Conservation (phyloP, 2,113 vertebrate genomes). For the Hirundichthys speculiger region DNA sequence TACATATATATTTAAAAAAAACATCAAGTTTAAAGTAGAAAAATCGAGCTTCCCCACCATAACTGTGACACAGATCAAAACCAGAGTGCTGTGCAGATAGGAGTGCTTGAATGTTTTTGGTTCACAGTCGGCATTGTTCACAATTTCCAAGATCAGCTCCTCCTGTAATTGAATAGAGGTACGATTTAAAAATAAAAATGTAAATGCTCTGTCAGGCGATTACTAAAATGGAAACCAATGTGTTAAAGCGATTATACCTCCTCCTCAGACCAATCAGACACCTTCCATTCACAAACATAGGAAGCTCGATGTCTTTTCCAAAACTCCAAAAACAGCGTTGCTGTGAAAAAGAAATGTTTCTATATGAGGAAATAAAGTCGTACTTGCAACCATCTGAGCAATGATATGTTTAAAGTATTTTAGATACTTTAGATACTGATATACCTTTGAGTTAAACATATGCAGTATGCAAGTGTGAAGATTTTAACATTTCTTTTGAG, state of each 20-base stretch:
- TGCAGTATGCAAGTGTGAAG: too few relatives aligned
- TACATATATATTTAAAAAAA: not conserved
- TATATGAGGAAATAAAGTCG: not conserved
- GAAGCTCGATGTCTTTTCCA: conserved; percentile 90
- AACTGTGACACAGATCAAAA: conserved; percentile 82
- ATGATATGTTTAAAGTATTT: not conserved
- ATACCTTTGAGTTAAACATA: too few relatives aligned
- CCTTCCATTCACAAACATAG: conserved; percentile 84
- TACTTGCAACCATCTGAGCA: not conserved
- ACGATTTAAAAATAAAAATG: too few relatives aligned
- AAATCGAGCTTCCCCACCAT: conserved; percentile 81
- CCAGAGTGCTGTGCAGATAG: conserved; percentile 80
- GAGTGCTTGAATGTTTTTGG: conserved; percentile 83
- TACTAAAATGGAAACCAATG: not conserved
- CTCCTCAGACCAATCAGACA: conserved; percentile 90
- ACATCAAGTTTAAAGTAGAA: not conserved
- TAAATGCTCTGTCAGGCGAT: too few relatives aligned
- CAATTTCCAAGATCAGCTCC: conserved; percentile 87
- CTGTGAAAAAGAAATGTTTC: conserved; percentile 68
- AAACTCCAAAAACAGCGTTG: conserved; percentile 93
- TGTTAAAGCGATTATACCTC: conserved; percentile 79
- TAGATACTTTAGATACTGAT: too few relatives aligned
- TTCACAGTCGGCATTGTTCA: conserved; percentile 74
- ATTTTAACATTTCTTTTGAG: too few relatives aligned
- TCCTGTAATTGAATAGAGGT: conserved; percentile 78